A percentile compares a stretch with the other conserved stretches of the same genome.
Evolutionary conservation across 2,113 vertebrate species (phyloP).

Genomic region (Grammomys dolichurus): DNA sequence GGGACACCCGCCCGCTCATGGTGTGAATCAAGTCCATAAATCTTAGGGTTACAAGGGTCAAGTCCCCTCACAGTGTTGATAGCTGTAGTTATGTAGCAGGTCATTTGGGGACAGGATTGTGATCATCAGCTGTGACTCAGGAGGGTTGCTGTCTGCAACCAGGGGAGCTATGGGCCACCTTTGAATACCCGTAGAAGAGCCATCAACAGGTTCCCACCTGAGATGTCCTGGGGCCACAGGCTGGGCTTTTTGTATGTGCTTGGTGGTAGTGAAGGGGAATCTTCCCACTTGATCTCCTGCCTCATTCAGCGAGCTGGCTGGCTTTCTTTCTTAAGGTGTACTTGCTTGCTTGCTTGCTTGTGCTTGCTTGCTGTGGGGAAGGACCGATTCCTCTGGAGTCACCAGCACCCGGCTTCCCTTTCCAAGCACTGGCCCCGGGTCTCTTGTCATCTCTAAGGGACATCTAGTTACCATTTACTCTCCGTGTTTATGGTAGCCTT

Average conservation of each 20-base stretch:
- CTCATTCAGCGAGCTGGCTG: not conserved
- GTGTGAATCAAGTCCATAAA: not conserved
- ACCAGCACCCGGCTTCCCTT: not conserved
- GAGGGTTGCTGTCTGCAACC: no score
- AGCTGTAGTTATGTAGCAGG: not conserved
- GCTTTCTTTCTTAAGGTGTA: not conserved
- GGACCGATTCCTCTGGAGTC: not conserved
- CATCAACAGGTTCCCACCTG: not conserved
- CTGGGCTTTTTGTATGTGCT: not conserved
- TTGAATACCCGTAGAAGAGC: not conserved
- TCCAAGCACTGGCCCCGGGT: not conserved
- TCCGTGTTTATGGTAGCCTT: not conserved
- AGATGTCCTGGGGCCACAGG: not conserved
- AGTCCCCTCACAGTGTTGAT: not conserved
- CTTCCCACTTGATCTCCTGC: not conserved
- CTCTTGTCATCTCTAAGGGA: no score
- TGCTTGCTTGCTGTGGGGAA: not conserved
- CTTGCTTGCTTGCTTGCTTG: not conserved
- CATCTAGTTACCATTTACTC: not conserved
- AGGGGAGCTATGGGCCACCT: not conserved
- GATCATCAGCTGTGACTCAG: not conserved
- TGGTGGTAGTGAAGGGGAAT: not conserved
- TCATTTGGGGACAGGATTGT: not conserved
- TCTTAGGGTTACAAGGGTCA: not conserved
- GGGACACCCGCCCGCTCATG: not conserved